Evolutionary conservation across 1,140 invertebrate species (phyloP).

Genomic region (Drosophila ambigua): DNA sequence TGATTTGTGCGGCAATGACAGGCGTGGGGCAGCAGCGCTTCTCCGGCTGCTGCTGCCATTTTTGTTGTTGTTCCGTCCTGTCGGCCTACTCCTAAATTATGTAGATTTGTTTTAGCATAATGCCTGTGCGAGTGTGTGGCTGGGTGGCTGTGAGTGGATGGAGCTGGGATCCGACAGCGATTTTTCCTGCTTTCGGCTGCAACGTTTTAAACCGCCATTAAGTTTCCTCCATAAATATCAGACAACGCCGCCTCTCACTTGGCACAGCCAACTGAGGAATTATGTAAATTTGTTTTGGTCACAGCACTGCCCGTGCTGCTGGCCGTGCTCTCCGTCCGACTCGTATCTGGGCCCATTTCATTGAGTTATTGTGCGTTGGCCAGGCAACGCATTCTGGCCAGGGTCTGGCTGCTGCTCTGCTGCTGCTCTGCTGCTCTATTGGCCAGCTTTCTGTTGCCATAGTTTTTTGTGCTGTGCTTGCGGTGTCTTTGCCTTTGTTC

Average conservation of each 20-base stretch:
- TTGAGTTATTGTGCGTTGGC: slow-evolving; percentile 58
- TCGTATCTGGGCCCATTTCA: slow-evolving; percentile 30
- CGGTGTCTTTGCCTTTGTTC: slow-evolving; percentile 27
- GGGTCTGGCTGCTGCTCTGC: background rate
- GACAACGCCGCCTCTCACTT: slow-evolving; percentile 19
- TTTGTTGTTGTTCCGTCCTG: slow-evolving; percentile 45
- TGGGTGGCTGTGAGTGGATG: slow-evolving; percentile 19
- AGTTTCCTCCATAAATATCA: slow-evolving; percentile 76
- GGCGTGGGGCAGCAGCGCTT: slow-evolving; percentile 21
- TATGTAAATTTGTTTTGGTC: slow-evolving; percentile 76
- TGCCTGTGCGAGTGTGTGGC: slow-evolving; percentile 34
- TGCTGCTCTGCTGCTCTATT: background rate
- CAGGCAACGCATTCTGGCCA: slow-evolving; percentile 14
- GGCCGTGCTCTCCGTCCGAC: slow-evolving; percentile 39
- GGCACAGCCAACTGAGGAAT: slow-evolving; percentile 51
- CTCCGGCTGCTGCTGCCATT: slow-evolving; percentile 7
- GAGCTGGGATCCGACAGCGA: slow-evolving; percentile 35
- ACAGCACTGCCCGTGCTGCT: slow-evolving; percentile 55
- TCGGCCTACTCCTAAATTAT: slow-evolving; percentile 77
- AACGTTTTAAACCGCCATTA: slow-evolving; percentile 80
- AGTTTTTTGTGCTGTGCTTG: slow-evolving; percentile 1
- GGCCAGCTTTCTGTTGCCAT: slow-evolving; percentile 25
- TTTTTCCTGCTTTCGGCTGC: slow-evolving; percentile 50
- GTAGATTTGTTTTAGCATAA: slow-evolving; percentile 82
- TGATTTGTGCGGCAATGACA: slow-evolving; percentile 74